Percentiles rank a stretch among this genome's conserved stretches.
These are phyloP conservation scores for Lepeophtheirus salmonis DNA, from an alignment of 1,140 invertebrate species.

Conservation along the genomic window DNA sequence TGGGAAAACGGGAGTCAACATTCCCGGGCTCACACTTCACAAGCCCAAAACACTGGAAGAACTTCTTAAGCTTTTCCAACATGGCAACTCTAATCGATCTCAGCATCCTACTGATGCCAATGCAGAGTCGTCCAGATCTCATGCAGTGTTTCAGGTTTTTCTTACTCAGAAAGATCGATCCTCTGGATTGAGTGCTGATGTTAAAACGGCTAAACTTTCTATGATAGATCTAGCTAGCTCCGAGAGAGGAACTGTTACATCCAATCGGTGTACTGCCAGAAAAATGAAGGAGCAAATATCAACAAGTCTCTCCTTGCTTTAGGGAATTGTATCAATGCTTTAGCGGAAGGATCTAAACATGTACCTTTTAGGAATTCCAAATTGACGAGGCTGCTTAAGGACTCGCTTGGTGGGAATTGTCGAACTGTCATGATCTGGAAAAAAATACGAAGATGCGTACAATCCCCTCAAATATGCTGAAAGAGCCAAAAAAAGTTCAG, in stretches of 20 bases:
- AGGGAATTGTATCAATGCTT: slow-evolving; percentile 78
- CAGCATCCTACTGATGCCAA: slow-evolving; percentile 96
- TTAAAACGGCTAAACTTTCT: slow-evolving; percentile 55
- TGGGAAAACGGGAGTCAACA: slow-evolving; percentile 53
- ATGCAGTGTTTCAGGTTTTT: slow-evolving; percentile 71
- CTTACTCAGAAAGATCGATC: slow-evolving; percentile 32
- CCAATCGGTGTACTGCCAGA: slow-evolving; percentile 43
- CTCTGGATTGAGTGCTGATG: slow-evolving; percentile 31
- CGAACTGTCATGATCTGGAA: slow-evolving; percentile 95
- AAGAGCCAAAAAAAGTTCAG: slow-evolving; percentile 65
- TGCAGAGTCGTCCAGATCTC: slow-evolving; percentile 82
- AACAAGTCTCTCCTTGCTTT: slow-evolving; percentile 77
- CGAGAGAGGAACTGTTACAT: slow-evolving; percentile 65
- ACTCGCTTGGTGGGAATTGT: slow-evolving; percentile 87
- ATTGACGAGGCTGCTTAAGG: slow-evolving; percentile 80
- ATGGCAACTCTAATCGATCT: slow-evolving; percentile 75
- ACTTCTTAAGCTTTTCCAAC: slow-evolving; percentile 48
- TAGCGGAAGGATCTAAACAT: slow-evolving; percentile 55
- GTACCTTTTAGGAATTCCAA: slow-evolving; percentile 87
- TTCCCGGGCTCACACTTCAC: slow-evolving; percentile 60
- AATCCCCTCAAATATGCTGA: slow-evolving; percentile 85
- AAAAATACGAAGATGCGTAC: slow-evolving; percentile 82
- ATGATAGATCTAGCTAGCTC: slow-evolving; percentile 89
- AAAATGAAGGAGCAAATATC: slow-evolving; percentile 84
- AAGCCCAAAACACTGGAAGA: slow-evolving; percentile 55